A percentile compares a stretch with the other conserved stretches of the same genome.
Evolutionary conservation across 2,113 vertebrate genomes (phyloP).

Genomic region (Emydura subglobosa): DNA sequence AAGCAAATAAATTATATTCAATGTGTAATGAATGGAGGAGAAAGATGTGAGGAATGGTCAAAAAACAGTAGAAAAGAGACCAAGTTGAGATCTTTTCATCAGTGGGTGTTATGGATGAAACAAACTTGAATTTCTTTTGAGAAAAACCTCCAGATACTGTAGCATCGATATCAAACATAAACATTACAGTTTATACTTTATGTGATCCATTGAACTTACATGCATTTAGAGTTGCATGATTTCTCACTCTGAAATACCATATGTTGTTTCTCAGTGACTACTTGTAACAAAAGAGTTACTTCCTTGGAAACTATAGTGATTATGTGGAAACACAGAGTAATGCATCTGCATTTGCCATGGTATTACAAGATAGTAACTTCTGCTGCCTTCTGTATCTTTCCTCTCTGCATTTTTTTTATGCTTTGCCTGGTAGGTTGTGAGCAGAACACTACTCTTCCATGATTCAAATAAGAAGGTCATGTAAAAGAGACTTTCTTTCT

Average conservation of each 20-base stretch:
- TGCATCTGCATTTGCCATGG: neutral
- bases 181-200: neutral
- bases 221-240: neutral
- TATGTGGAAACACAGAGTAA: slow-evolving; percentile 5
- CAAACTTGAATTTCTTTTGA: neutral
- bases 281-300: slow-evolving; percentile 15
- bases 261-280: neutral
- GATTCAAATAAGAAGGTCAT: slow-evolving; percentile 28
- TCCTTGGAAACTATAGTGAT: neutral
- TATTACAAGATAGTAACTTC: slow-evolving; percentile 36
- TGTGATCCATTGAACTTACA: slow-evolving; percentile 1
- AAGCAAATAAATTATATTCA: neutral
- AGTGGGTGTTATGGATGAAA: neutral
- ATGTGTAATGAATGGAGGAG: neutral
- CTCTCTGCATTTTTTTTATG: neutral
- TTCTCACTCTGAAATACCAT: slow-evolving; percentile 9
- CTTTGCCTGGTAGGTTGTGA: neutral
- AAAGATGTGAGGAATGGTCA: neutral
- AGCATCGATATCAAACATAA: neutral
- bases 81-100: neutral
- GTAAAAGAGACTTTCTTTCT: neutral
- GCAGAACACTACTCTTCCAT: slow-evolving; percentile 9
- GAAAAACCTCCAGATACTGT: fast-evolving
- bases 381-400: neutral
- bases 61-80: neutral